Base-by-base conservation (phyloP, 1,140 invertebrate species). In the Cherax quadricarinatus region DNA sequence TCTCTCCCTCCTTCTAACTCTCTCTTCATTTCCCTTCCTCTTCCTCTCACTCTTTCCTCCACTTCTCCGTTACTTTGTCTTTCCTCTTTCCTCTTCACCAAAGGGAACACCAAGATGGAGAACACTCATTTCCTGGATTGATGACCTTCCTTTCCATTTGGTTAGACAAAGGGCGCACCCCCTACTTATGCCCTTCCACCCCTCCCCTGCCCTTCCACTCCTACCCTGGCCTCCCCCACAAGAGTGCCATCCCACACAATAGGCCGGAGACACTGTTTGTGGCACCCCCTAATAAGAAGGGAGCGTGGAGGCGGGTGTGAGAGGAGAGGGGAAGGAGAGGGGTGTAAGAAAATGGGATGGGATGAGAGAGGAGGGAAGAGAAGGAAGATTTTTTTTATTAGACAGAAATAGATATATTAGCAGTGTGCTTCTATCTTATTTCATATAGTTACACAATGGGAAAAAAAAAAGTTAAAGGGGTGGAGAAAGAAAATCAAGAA, bases 221-320 rank as follows among this genome's bases (percentile, higher is more conserved):
- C 53, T 57, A 7, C 53, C 53, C 53, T 41, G n/a, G 5, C 53
- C 53, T 57, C 53, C 53, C 53, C 53, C 53, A 57, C 53, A n/a
- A n/a, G n/a, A 57, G 53, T 53, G 16, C 80, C 51, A 57, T 57
- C 49, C n/a, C 80, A 82, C 80, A 82, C 80, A 82, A 82, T 82
- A 49, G 21, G 51, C 6, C n/a, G 82, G 82, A 84, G 82, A 84
- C 82, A 84, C 57, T 84, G 82, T 84, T 84, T 84, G 82, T 62
- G 82, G 82, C 53, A 62, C 82, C 82, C 53, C 82, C 41, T 84
- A 60, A 83, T 53, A 24, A 60, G 81, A 51, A 57, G 41, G 18
- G 18, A 83, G 81, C 30, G 30, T 53, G 82, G 62, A 49, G 57
- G 66, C 30, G 81, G 57, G 53, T 41, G 30, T 41, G 49, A 7